Evolutionary conservation across 2,113 vertebrate genomes (phyloP).

Genomic region (Ceratotherium simum): DNA sequence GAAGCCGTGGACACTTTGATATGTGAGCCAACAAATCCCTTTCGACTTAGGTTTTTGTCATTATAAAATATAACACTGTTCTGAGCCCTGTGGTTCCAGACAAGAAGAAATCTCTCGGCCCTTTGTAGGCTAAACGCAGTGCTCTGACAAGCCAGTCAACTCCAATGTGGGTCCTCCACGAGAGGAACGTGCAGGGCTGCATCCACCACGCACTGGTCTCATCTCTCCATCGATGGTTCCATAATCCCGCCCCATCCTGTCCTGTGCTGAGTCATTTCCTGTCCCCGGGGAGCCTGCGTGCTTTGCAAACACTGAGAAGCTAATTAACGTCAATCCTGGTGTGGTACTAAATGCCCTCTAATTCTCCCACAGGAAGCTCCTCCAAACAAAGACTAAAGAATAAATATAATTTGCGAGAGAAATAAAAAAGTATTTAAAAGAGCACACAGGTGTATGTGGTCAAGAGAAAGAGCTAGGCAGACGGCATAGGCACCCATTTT

Average conservation of each 20-base stretch:
- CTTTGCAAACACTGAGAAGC: neutral
- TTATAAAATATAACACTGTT: neutral
- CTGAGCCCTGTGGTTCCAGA: neutral
- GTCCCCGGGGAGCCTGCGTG: accelerated
- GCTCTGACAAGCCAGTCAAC: neutral
- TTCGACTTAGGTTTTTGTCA: neutral
- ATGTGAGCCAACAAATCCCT: neutral
- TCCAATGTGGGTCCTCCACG: neutral
- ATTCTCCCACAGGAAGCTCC: slow-evolving; percentile 19
- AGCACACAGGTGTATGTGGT: neutral
- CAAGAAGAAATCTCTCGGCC: neutral
- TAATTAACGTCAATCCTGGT: neutral
- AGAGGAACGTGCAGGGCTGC: too few species aligned
- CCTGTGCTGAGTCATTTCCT: neutral
- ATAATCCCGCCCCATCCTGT: neutral
- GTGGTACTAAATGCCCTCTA: neutral
- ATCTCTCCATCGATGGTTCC: accelerated
- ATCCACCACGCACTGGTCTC: neutral
- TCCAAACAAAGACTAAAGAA: neutral
- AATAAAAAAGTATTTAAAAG: neutral
- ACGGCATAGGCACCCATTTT: neutral
- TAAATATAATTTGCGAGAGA: neutral
- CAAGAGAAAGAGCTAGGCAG: neutral
- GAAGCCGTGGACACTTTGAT: neutral
- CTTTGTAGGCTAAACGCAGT: neutral